Conservation (phyloP, 2,888 invertebrate genomes). For the Xestia rhomboidea region DNA sequence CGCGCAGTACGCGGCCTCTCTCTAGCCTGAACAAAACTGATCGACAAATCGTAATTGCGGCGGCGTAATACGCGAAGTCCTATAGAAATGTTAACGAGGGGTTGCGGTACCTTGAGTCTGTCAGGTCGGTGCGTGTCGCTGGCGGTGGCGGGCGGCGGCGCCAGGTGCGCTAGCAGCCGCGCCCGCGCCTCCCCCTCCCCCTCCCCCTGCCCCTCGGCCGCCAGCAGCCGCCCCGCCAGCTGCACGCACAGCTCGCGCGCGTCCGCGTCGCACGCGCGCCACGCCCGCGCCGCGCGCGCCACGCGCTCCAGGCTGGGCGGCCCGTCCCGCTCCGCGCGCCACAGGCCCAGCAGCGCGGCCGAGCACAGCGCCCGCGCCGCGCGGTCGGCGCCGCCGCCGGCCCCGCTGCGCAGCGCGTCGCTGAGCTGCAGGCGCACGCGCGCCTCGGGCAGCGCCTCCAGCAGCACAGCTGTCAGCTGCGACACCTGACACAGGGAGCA, state of each 20-base stretch:
- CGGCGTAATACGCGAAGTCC: no score
- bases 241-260: slow-evolving; percentile 45
- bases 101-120: slow-evolving; percentile 48
- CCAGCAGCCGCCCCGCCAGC: slow-evolving; percentile 50
- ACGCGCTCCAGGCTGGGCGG: slow-evolving; percentile 18
- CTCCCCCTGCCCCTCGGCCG: slow-evolving; percentile 41
- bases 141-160: slow-evolving; percentile 44
- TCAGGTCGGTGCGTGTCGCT: slow-evolving; percentile 43
- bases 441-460: slow-evolving; percentile 37
- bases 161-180: slow-evolving; percentile 50
- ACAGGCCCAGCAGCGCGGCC: slow-evolving; percentile 40
- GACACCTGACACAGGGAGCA: slow-evolving; percentile 13
- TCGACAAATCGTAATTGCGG: background rate
- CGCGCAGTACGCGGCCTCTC: background rate
- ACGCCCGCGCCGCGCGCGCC: slow-evolving; percentile 37
- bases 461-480: slow-evolving; percentile 32
- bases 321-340: slow-evolving; percentile 3
- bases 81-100: background rate
- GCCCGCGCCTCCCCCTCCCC: slow-evolving; percentile 24
- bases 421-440: slow-evolving; percentile 55
- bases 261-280: slow-evolving; percentile 38
- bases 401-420: slow-evolving; percentile 63
- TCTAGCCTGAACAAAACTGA: background rate
- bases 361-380: slow-evolving; percentile 28
- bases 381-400: slow-evolving; percentile 45